Evolutionary conservation across 1,140 invertebrate genomes (phyloP).

Genomic region (Venustaconcha ellipsiformis): DNA sequence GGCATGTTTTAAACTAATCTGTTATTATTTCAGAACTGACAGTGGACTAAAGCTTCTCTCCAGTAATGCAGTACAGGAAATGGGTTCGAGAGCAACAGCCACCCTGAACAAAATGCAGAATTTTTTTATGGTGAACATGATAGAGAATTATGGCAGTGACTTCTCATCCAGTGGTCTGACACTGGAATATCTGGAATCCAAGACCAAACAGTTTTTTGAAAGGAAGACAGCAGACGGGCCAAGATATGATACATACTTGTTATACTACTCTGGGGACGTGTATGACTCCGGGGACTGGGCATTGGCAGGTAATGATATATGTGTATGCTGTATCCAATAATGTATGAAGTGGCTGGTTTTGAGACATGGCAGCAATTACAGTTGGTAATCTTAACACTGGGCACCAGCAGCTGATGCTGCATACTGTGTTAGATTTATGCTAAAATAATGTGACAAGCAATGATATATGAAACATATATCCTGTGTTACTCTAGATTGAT

Average conservation of each 20-base stretch:
- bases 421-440: no score
- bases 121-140: slow-evolving; percentile 64
- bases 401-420: no score
- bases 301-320: slow-evolving; percentile 48
- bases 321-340: no score
- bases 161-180: slow-evolving; percentile 62
- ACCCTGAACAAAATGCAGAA: slow-evolving; percentile 57
- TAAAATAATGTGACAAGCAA: no score
- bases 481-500: no score
- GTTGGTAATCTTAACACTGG: no score
- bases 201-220: slow-evolving; percentile 63
- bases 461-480: no score
- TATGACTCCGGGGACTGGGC: slow-evolving; percentile 66
- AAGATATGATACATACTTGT: slow-evolving; percentile 65
- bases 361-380: no score
- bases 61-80: slow-evolving; percentile 51
- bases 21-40: slow-evolving; percentile 38
- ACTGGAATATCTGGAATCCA: slow-evolving; percentile 55
- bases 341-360: no score
- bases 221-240: slow-evolving; percentile 59
- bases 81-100: slow-evolving; percentile 48
- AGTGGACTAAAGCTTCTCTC: slow-evolving; percentile 50
- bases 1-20: not conserved
- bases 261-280: slow-evolving; percentile 66
- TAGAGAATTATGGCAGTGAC: slow-evolving; percentile 66